phyloP scores from a whole-genome alignment of 2,888 invertebrate genomes.

The Leptinotarsa juncta region DNA sequence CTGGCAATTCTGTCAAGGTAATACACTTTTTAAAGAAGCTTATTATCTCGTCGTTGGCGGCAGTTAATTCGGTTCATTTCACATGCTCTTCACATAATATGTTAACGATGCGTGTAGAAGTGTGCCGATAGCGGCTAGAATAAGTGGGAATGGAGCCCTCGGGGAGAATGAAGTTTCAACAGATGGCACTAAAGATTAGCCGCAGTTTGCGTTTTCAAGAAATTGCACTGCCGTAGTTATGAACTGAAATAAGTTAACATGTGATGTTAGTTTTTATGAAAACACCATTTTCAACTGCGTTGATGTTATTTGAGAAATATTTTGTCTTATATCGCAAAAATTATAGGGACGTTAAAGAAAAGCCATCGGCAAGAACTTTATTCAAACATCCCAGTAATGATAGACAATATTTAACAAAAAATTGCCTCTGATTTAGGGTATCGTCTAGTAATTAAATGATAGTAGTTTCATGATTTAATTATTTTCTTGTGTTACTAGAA shows the following conservation, averaged over 20 bases:
- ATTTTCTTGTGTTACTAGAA: too few relatives aligned
- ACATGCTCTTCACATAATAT: slow-evolving; percentile 58
- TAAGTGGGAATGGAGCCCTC: slow-evolving; percentile 51
- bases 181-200: slow-evolving; percentile 55
- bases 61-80: slow-evolving; percentile 56
- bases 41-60: slow-evolving; percentile 36
- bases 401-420: too few relatives aligned
- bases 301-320: too few relatives aligned
- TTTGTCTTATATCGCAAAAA: too few relatives aligned
- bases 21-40: slow-evolving; percentile 28
- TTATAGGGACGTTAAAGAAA: too few relatives aligned
- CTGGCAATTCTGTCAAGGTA: background rate
- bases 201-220: slow-evolving; percentile 48
- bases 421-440: too few relatives aligned
- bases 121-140: slow-evolving; percentile 52
- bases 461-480: too few relatives aligned
- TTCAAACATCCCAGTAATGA: too few relatives aligned
- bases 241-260: slow-evolving; percentile 38
- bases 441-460: too few relatives aligned
- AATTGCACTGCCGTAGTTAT: slow-evolving; percentile 46
- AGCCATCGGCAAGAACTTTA: too few relatives aligned
- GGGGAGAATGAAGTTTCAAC: slow-evolving; percentile 49
- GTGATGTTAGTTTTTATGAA: slow-evolving; percentile 30
- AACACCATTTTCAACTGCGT: background rate
- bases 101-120: slow-evolving; percentile 58